phyloP scores from a whole-genome alignment of 2,113 vertebrate genomes.

The Tachysurus vachellii region DNA sequence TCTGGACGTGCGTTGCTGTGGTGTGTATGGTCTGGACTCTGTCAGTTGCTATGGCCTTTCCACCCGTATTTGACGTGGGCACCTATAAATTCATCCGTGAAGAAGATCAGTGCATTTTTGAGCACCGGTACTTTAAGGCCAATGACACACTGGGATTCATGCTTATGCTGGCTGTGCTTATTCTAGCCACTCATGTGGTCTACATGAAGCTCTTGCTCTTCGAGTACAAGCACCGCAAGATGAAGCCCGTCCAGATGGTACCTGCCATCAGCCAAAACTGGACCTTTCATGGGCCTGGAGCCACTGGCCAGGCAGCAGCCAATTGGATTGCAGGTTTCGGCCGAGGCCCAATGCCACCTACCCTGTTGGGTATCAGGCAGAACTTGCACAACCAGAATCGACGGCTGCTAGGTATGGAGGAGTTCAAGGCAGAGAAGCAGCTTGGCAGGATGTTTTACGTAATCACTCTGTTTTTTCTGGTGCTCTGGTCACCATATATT shows the following conservation, averaged over 20 bases:
- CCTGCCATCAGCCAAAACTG: conserved; percentile 95
- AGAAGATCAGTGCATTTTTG: conserved; percentile 94
- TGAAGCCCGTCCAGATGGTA: conserved; percentile 92
- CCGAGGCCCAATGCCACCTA: conserved; percentile 90
- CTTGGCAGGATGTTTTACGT: conserved; percentile 94
- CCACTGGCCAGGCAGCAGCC: conserved; percentile 91
- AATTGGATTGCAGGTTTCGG: conserved; percentile 95
- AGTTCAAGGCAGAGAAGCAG: conserved; percentile 89
- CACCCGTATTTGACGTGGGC: conserved; percentile 89
- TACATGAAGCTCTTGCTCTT: conserved; percentile 92
- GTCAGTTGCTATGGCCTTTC: conserved; percentile 92
- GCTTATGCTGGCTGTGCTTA: conserved; percentile 92
- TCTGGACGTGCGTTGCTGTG: conserved; percentile 91
- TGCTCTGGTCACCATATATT: conserved; percentile 93
- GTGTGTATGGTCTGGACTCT: conserved; percentile 95
- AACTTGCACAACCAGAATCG: conserved; percentile 89
- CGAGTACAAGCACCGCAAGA: conserved; percentile 92
- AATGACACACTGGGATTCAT: conserved; percentile 95
- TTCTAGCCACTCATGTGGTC: conserved; percentile 89
- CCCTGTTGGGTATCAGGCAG: conserved; percentile 89
- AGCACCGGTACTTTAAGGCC: conserved; percentile 93
- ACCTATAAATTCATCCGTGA: conserved; percentile 93
- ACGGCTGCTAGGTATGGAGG: conserved; percentile 90
- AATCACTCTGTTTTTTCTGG: conserved; percentile 89
- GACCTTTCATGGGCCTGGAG: conserved; percentile 93